Evolutionary conservation across 2,888 invertebrate species (phyloP), one percentile per base, ranked within the genome.

Genomic region (Alviniconcha strummeri): DNA sequence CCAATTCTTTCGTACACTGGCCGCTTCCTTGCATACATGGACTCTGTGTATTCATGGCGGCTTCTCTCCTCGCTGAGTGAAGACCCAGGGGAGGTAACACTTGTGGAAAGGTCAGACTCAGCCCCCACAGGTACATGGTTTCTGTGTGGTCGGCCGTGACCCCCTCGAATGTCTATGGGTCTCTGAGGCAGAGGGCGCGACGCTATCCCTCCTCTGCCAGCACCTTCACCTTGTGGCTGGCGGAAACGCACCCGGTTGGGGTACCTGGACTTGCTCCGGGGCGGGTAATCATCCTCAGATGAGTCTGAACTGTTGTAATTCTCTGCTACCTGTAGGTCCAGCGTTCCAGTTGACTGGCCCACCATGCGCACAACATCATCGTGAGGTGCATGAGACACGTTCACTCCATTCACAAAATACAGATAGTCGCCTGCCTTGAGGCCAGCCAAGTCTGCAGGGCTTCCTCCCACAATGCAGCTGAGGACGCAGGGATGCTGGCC

Each of bases 401-500:
- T 97, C 82, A 97, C 96, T 36, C 5, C 97, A 93, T 98, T 98
- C 0, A 99, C 98, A 0, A 97, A 97, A 82, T 98, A 96, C 84
- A 99, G 95, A 90, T 97, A 98, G 92, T 99, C 98, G 0, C 98
- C 98, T 67, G 98, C 97, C 56, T 97, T 95, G 52, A 99, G 94
- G 0, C 98, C 98, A 57, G 97, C 97, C 86, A 96, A 95, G 91
- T 98, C 98, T 0, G 98, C 98, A 4, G 98, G 98, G 85, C 97
- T 97, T 89, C 97, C 97, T 78, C 96, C 95, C 0, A 98, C 98
- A 90, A 99, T 98, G 90, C 97, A 98, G 81, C 98, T 98, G 84
- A 99, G 95, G 87, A 98, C 97, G 93, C 98, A 99, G 0, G 99
- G 98, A 92, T 98, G 96, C 93, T 99, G 98, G 5, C 98, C 98